These are phyloP conservation scores for Lophius americanus DNA, from an alignment of 2,797 vertebrate species.

Conservation along the genomic window DNA sequence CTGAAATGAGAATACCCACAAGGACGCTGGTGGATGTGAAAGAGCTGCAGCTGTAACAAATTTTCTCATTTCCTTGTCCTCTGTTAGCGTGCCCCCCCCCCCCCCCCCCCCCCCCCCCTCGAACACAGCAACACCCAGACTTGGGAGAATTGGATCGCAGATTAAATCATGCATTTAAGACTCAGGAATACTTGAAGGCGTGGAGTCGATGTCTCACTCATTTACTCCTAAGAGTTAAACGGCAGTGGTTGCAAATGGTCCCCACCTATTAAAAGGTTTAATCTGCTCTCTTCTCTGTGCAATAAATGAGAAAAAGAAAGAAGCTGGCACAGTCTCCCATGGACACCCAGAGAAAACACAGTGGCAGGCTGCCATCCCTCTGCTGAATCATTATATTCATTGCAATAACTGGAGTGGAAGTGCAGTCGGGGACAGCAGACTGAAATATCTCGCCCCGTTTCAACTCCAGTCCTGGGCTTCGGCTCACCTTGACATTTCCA, in stretches of 20 bases:
- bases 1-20: slow-evolving; percentile 59
- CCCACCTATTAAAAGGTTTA: slow-evolving; percentile 25
- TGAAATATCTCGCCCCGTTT: slow-evolving; percentile 37
- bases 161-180: slow-evolving; percentile 48
- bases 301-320: slow-evolving; percentile 18
- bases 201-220: slow-evolving; percentile 28
- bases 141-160: slow-evolving; percentile 35
- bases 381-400: slow-evolving; percentile 46
- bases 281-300: slow-evolving; percentile 17
- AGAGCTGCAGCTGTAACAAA: slow-evolving; percentile 59
- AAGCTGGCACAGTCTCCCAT: slow-evolving; percentile 22
- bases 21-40: slow-evolving; percentile 55
- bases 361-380: slow-evolving; percentile 29
- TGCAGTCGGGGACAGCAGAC: slow-evolving; percentile 13
- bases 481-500: slow-evolving; percentile 71
- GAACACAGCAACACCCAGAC: slow-evolving; percentile 41
- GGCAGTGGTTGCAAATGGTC: slow-evolving; percentile 13
- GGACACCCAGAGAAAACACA: slow-evolving; percentile 38
- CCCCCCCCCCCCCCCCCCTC: slow-evolving; percentile 6
- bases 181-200: slow-evolving; percentile 10
- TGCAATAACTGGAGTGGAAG: slow-evolving; percentile 32
- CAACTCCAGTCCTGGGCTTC: slow-evolving; percentile 22
- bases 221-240: slow-evolving; percentile 22
- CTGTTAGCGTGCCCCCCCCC: slow-evolving; percentile 6
- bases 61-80: slow-evolving; percentile 45